These are phyloP conservation scores for Enchytraeus crypticus DNA, from an alignment of 2,888 invertebrate genomes.

Conservation along the genomic window DNA sequence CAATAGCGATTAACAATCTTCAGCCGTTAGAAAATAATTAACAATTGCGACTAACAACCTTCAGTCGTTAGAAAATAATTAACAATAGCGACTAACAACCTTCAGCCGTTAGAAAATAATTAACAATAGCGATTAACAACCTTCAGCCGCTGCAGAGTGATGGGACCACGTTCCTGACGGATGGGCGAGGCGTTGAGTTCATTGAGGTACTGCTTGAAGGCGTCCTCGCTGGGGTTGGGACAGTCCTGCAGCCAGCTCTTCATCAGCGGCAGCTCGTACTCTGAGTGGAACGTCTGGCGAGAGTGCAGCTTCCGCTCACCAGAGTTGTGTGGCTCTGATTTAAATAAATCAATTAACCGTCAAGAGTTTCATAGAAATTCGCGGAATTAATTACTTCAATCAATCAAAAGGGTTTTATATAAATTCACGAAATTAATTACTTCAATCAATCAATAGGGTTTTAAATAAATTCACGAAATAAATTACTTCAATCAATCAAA, in stretches of 20 bases:
- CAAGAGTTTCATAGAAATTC: too few species aligned
- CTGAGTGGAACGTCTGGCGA: conserved; percentile 42
- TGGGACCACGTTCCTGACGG: conserved; percentile 36
- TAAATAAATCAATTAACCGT: too few species aligned
- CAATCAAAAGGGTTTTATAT: too few species aligned
- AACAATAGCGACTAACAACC: neutral
- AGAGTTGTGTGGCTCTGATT: neutral
- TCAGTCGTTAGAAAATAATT: neutral
- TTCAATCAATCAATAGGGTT: too few species aligned
- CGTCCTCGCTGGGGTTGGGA: conserved; percentile 37
- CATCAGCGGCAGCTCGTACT: conserved; percentile 42
- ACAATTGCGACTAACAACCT: too few species aligned
- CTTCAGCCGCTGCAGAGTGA: conserved; percentile 37
- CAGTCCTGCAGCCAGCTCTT: conserved; percentile 39
- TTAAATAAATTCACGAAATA: too few species aligned
- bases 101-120: neutral
- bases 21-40: too few species aligned
- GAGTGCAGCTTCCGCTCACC: neutral
- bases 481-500: too few species aligned
- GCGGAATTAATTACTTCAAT: too few species aligned
- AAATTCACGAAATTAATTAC: too few species aligned
- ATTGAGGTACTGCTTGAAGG: conserved; percentile 36
- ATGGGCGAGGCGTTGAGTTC: conserved; percentile 43
- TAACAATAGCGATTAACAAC: conserved; percentile 15
- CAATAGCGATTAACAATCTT: too few species aligned